phyloP scores from a whole-genome alignment of 2,113 vertebrate genomes.

The Pituophis catenifer region DNA sequence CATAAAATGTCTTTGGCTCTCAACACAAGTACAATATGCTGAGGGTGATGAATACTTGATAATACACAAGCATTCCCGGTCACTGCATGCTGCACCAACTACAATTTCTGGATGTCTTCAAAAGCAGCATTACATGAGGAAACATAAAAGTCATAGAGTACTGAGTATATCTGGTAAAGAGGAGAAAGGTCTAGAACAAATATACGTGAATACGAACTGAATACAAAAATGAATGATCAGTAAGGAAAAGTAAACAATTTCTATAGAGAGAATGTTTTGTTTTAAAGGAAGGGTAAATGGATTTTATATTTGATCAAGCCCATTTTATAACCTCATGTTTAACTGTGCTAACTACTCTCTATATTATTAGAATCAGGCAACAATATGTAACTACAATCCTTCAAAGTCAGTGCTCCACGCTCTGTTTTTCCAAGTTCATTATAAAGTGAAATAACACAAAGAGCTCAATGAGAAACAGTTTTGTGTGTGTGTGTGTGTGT shows the following conservation, averaged over 20 bases:
- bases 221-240: not conserved
- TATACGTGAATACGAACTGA: not conserved
- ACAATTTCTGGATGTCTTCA: not conserved
- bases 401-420: not conserved
- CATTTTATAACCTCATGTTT: not conserved
- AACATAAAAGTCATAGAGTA: not conserved
- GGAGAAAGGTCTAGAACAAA: not conserved
- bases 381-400: not conserved
- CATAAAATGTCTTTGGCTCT: not conserved
- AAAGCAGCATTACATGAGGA: not conserved
- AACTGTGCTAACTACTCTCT: not conserved
- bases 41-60: not conserved
- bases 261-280: not conserved
- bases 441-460: not conserved
- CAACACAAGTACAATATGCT: not conserved
- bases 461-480: not conserved
- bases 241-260: not conserved
- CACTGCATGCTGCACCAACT: not conserved
- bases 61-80: too few species aligned
- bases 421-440: not conserved
- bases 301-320: not conserved
- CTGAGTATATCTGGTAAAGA: not conserved
- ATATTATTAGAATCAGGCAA: not conserved
- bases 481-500: not conserved
- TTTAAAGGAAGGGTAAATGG: not conserved